Percentiles rank a stretch among this genome's conserved stretches.
phyloP scores from a whole-genome alignment of 2,113 vertebrate genomes.

The Ciconia stormi region DNA sequence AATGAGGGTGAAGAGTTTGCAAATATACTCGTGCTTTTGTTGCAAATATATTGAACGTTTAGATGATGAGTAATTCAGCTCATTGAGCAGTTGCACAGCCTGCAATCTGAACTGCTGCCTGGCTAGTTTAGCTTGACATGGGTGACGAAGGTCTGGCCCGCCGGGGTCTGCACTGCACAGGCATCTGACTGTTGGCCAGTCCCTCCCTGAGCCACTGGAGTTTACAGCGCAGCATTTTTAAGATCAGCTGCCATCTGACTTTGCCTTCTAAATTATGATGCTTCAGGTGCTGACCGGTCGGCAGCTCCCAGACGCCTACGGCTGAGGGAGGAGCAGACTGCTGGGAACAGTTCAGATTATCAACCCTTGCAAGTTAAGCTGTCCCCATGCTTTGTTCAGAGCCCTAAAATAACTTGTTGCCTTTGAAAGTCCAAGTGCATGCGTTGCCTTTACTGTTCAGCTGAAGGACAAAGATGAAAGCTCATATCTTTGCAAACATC shows the following conservation, averaged over 20 bases:
- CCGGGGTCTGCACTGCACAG: rapidly evolving
- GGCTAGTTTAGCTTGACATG: neutral
- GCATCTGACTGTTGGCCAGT: neutral
- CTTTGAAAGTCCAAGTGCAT: neutral
- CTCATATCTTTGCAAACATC: neutral
- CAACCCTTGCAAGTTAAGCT: neutral
- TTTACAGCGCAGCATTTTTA: neutral
- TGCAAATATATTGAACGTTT: rapidly evolving
- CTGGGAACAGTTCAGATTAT: neutral
- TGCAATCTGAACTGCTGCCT: neutral
- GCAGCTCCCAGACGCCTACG: rapidly evolving
- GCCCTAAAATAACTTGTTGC: neutral
- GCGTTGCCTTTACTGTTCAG: neutral
- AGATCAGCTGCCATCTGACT: neutral
- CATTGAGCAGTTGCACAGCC: neutral
- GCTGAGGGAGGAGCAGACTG: neutral
- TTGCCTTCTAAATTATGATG: neutral
- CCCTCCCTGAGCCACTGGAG: neutral
- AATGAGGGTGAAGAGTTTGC: neutral
- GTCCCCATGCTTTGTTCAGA: neutral
- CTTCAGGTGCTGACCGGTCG: rapidly evolving
- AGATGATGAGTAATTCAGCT: neutral
- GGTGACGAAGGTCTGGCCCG: neutral
- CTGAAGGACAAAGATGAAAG: neutral
- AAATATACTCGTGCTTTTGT: rapidly evolving